Evolutionary conservation across 2,113 vertebrate genomes (phyloP), one percentile per base, ranked within the genome.

Genomic region (sheep (Ovis aries)): DNA sequence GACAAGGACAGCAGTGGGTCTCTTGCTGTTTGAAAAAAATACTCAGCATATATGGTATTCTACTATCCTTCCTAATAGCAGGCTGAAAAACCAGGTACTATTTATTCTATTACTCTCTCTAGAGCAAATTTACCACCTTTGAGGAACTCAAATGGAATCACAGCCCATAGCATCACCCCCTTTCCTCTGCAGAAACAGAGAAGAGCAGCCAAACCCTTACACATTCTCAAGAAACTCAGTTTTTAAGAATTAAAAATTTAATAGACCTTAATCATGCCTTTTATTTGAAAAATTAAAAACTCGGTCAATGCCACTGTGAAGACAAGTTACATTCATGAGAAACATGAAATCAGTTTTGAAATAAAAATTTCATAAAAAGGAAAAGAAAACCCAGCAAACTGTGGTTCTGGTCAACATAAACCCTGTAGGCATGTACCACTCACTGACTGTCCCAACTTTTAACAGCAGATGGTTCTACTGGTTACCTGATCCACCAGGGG

Each of bases 401-500:
- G 4, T 48, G 31, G 50, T 60, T 83, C 48, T 2, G 15, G 59
- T 8, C 82, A 36, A 55, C 3, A 33, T 2, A 83, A 83, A 36
- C 8, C 25, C 50, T 14, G 16, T 15, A 10, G 29, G 53, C 21
- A 36, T 1, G 0, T 2, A 29, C 11, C 5, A 16, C 33, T 6
- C 5, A 21, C 33, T 6, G 33, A 45, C 2, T 10, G 53, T 19
- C n/a, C 55, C 43, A 16, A 14, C 60, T 13, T 19, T 77, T 4
- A 55, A 27, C n/a, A 55, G 33, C 16, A 45, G 50, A 15, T 27
- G 27, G 2, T 10, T 27, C 25, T 5, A 0, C 12, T 12, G n/a
- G 90, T 97, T 98, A 99, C 99, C 99, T 99, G 99, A 98, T 99
- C 99, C 0, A 99, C 99, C 85, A 99, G 99, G 0, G 99, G 99